These are phyloP conservation scores for Campylomormyrus tamandua DNA, from an alignment of 2,113 vertebrate genomes.

Conservation along the genomic window DNA sequence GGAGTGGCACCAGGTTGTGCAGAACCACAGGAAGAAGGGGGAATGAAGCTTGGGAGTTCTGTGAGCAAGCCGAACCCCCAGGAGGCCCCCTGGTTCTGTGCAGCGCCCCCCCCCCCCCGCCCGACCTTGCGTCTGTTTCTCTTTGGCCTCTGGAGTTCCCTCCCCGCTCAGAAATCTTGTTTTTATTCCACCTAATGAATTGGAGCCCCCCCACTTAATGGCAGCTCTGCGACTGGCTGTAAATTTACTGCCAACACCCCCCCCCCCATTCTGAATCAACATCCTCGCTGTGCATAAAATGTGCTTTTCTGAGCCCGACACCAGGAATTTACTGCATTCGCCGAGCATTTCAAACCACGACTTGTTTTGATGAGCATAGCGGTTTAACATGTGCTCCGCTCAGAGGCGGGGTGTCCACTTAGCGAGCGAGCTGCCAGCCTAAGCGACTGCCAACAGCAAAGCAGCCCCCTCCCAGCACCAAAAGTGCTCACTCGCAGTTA, in stretches of 20 bases:
- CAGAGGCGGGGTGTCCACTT: no score
- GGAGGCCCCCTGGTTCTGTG: constrained; percentile 32
- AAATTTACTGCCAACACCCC: constrained; percentile 5
- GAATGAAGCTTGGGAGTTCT: constrained; percentile 29
- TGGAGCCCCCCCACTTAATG: constrained; percentile 3
- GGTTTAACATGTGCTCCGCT: not conserved
- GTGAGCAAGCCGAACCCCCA: not conserved
- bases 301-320: not conserved
- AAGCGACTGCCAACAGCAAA: not conserved
- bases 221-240: not conserved
- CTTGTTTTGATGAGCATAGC: not conserved
- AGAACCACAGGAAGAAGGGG: not conserved
- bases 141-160: not conserved
- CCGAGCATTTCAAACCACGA: not conserved
- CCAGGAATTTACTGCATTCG: not conserved
- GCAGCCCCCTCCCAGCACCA: not conserved
- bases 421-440: not conserved
- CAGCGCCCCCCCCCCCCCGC: not conserved
- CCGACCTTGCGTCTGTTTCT: not conserved
- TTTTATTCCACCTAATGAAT: constrained; percentile 25
- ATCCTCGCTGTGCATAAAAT: not conserved
- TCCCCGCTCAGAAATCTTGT: not conserved
- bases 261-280: not conserved
- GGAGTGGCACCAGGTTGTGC: not conserved
- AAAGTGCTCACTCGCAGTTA: not conserved